Percentiles rank a stretch among this genome's conserved stretches.
Evolutionary conservation across 2,888 invertebrate genomes (phyloP).

Genomic region (Drosophila neutralis): DNA sequence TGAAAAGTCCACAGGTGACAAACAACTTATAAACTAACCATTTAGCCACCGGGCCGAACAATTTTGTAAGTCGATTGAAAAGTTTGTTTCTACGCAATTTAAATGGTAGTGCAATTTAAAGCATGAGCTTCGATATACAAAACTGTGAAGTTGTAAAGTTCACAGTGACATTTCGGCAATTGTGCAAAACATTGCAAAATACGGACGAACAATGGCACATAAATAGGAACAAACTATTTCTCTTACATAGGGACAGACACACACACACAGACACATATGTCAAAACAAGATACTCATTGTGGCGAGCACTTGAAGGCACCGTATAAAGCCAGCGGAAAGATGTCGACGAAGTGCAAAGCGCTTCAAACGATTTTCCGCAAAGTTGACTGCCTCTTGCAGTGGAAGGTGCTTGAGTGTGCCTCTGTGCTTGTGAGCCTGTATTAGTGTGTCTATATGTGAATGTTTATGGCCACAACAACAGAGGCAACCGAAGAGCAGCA

Average conservation of each 20-base stretch:
- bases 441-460: constrained; percentile 44
- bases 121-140: constrained; percentile 11
- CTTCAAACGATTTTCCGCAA: constrained; percentile 80
- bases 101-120: constrained; percentile 3
- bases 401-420: constrained; percentile 71
- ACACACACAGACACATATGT: constrained; percentile 13
- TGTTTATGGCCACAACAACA: constrained; percentile 72
- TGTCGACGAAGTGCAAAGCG: constrained; percentile 80
- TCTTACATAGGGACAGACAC: constrained; percentile 6
- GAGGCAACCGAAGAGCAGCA: constrained; percentile 41
- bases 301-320: constrained; percentile 49
- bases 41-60: not conserved
- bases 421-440: constrained; percentile 44
- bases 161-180: constrained; percentile 63
- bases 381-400: constrained; percentile 78
- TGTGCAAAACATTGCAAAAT: constrained; percentile 58
- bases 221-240: constrained; percentile 7
- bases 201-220: constrained; percentile 21
- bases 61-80: not conserved
- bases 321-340: constrained; percentile 65
- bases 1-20: not conserved
- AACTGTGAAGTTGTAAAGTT: constrained; percentile 57
- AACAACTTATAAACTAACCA: not conserved
- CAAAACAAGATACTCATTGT: constrained; percentile 18
- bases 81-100: not conserved